Conservation (phyloP, 2,797 vertebrate genomes). For the Coluber constrictor region DNA sequence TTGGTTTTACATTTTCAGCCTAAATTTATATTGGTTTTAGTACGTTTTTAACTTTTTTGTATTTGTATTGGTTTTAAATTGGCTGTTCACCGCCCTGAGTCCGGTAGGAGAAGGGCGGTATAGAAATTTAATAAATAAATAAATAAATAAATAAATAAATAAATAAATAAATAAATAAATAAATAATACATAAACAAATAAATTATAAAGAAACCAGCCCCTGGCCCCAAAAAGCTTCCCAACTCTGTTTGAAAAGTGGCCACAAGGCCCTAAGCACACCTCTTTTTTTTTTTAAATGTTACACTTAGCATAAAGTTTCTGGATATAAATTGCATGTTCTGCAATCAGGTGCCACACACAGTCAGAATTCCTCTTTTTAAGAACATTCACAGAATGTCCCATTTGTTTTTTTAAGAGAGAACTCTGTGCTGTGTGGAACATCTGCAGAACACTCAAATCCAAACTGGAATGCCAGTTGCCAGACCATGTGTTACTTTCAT, state of each 20-base stretch:
- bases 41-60: too few species aligned
- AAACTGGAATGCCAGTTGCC: neutral
- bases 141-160: too few species aligned
- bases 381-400: neutral
- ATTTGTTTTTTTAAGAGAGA: neutral
- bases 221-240: neutral
- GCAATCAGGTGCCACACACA: neutral
- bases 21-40: too few species aligned
- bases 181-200: neutral
- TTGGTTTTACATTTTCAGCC: too few species aligned
- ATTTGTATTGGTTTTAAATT: too few species aligned
- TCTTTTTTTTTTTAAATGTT: fast-evolving
- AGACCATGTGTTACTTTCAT: slow-evolving; percentile 3
- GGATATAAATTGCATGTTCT: neutral
- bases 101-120: too few species aligned
- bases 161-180: too few species aligned
- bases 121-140: too few species aligned
- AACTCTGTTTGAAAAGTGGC: neutral
- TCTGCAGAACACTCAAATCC: neutral
- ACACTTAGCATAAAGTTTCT: neutral
- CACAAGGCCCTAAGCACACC: neutral
- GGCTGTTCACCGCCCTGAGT: too few species aligned
- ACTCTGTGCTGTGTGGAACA: neutral
- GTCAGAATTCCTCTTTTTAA: neutral
- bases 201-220: neutral